phyloP scores from a whole-genome alignment of 2,888 invertebrate genomes.

The Philonicus albiceps region DNA sequence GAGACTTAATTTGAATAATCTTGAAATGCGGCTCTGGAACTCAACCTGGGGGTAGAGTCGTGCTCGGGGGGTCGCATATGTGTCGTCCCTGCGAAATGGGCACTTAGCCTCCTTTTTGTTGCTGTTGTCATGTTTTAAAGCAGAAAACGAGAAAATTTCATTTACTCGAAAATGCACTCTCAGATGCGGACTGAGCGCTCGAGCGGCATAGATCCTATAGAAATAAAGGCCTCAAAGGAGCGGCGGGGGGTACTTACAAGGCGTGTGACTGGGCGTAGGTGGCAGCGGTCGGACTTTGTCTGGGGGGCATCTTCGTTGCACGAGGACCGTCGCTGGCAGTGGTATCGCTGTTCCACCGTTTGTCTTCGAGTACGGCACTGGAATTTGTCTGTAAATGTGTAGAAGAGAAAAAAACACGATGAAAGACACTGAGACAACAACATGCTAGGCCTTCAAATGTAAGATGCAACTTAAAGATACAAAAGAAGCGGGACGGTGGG shows the following conservation, averaged over 20 bases:
- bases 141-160: slow-evolving; percentile 22
- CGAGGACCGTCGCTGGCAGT: slow-evolving; percentile 79
- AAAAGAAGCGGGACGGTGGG: background rate
- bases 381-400: slow-evolving; percentile 70
- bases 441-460: background rate
- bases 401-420: slow-evolving; percentile 35
- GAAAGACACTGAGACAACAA: background rate
- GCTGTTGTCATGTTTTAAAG: slow-evolving; percentile 11
- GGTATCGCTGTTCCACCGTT: slow-evolving; percentile 78
- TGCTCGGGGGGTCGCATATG: background rate
- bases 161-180: slow-evolving; percentile 13
- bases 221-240: background rate
- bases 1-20: slow-evolving; percentile 30
- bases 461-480: background rate
- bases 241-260: slow-evolving; percentile 58
- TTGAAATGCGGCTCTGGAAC: background rate
- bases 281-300: slow-evolving; percentile 81
- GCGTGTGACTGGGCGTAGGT: slow-evolving; percentile 69
- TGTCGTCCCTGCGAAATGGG: slow-evolving; percentile 1
- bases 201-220: background rate
- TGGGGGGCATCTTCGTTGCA: slow-evolving; percentile 78
- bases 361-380: slow-evolving; percentile 69
- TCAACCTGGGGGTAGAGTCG: background rate
- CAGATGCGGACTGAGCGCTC: background rate
- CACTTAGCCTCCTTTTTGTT: slow-evolving; percentile 6